Evolutionary conservation across 1,140 invertebrate genomes (phyloP), one percentile per base, ranked within the genome.

Genomic region (Phthorimaea operculella): DNA sequence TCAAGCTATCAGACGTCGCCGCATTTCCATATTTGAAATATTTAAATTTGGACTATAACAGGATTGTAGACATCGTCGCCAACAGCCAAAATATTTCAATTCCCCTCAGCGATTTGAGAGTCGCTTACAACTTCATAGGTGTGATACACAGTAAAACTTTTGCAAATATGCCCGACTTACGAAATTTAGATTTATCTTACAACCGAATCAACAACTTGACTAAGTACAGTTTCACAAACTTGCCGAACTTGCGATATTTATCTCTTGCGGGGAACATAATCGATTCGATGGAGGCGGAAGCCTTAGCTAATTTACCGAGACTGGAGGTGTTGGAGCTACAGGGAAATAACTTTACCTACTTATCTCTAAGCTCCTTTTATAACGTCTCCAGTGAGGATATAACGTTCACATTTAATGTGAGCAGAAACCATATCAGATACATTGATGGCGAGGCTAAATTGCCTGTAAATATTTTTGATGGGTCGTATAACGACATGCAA

Each of bases 1-100:
- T 96, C 0, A 89, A 90, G 12, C 83, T 90, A 21, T 90, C 91
- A 21, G 88, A 90, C 0, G 83, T 90, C 44, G 67, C 73, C 1
- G 73, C 80, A 51, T 90, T 93, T 67, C 86, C 89, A 4, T 89
- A 92, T 63, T 72, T 97, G 11, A 90, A 91, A 62, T 96, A 96
- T 74, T 86, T 96, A 16, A 96, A 96, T 83, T 76, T 97, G 61
- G 94, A 95, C 68, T 94, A 93, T 33, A 97, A 97, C 79, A 88
- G 91, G 52, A 81, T 96, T 9, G 84, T 79, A 73, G 87, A 71
- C 68, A 89, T 87, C 59, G 90, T 92, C 0, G 72, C 85, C 10
- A 92, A 96, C 60, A 87, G 90, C 68, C 83, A 89, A 0, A 89
- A 89, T 47, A 76, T 92, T 21, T 92, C 96, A 68, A 87, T 88